Base-by-base conservation (phyloP, 1,140 invertebrate species). In the Drusus annulatus region DNA sequence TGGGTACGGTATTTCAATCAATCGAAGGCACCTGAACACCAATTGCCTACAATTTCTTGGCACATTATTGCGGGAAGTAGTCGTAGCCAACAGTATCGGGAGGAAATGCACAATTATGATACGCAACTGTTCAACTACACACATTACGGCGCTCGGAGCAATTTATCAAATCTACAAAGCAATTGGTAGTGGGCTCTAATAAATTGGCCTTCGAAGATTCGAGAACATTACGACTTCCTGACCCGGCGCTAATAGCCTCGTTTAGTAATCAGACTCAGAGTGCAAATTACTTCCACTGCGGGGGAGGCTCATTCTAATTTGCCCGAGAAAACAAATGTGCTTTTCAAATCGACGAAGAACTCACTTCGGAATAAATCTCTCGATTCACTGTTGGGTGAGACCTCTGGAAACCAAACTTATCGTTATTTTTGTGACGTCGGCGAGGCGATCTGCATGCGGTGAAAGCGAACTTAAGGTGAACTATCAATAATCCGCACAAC, bases 101-200 rank as follows among this genome's bases (percentile, higher is more conserved):
- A 77, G 76, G 76, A 77, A 65, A 58, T 77, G 60, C 31, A 77
- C 76, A 77, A 77, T 77, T 77, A 77, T 60, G 68, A 50, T 17
- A 45, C 17, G 68, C 68, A 50, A 71, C 68, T 71, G 68, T 71
- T 71, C n/a, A 19, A 21, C 71, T 74, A 31, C 71, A 54, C 23
- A 28, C 52, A 31, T 56, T 56, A 74, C 52, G 16, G 19, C 71
- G 16, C 50, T 54, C 71, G 23, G 50, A 28, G 52, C 71, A 54
- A 74, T 74, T 74, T 74, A 74, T 74, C 71, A 74, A 74, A 74
- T 74, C 50, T 51, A 58, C 54, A 56, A 74, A 56, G 71, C 71
- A 71, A 71, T 71, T 71, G 31, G 68, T 54, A 74, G 50, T 74
- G 50, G 52, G 71, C 52, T 54, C 23, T 28, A 58, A 58, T 74